Conservation (phyloP, 2,797 vertebrate genomes). For the Morelia viridis region DNA sequence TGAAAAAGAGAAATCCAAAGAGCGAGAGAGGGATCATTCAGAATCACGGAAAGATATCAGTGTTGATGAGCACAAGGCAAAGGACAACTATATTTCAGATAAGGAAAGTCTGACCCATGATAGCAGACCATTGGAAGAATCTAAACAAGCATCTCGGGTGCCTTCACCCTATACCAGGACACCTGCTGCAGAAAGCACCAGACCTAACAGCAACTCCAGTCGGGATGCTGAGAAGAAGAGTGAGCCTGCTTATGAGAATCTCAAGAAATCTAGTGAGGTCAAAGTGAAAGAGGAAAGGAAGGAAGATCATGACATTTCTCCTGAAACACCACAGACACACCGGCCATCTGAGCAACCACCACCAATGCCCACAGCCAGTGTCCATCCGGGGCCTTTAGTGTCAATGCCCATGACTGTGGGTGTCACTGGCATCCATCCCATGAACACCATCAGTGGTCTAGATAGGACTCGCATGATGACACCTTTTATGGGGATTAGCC, state of each 20-base stretch:
- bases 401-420: conserved; percentile 89
- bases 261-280: conserved; percentile 88
- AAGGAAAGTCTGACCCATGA: conserved; percentile 86
- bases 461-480: conserved; percentile 97
- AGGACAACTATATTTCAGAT: conserved; percentile 86
- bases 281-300: conserved; percentile 97
- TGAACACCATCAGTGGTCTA: conserved; percentile 88
- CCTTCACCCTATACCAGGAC: conserved; percentile 87
- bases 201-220: conserved; percentile 82
- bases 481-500: conserved; percentile 96
- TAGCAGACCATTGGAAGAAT: conserved; percentile 79
- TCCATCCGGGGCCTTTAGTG: conserved; percentile 78
- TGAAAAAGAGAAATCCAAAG: conserved; percentile 90
- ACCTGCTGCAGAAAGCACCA: conserved; percentile 77
- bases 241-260: conserved; percentile 78
- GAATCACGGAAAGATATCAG: conserved; percentile 84
- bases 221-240: conserved; percentile 87
- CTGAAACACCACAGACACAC: conserved; percentile 79
- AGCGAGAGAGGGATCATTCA: conserved; percentile 84
- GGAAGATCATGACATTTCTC: conserved; percentile 86
- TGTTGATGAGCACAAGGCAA: conserved; percentile 88
- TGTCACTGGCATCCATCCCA: conserved; percentile 88
- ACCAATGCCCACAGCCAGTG: conserved; percentile 69
- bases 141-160: conserved; percentile 84
- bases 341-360: conserved; percentile 75